Evolutionary conservation across 2,797 vertebrate species (phyloP).

Genomic region (Synanceia verrucosa): DNA sequence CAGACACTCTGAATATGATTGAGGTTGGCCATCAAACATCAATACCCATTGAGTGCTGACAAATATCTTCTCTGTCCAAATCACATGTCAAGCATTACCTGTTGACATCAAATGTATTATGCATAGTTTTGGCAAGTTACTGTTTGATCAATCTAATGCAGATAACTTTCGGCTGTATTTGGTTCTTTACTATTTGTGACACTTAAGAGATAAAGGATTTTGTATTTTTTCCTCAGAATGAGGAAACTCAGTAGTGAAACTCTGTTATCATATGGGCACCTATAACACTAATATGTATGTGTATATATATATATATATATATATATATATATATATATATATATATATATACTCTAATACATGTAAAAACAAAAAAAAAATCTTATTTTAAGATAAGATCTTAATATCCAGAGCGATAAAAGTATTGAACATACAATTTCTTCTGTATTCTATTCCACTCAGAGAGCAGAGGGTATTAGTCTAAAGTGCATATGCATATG

Average conservation of each 20-base stretch:
- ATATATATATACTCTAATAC: background rate
- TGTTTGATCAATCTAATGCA: background rate
- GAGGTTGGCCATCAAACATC: background rate
- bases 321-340: too few species aligned
- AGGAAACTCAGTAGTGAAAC: background rate
- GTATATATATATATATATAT: too few species aligned
- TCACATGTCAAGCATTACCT: background rate
- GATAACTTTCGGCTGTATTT: background rate
- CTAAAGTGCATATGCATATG: conserved; percentile 2
- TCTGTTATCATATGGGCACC: background rate
- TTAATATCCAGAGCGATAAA: background rate
- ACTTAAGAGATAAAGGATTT: background rate
- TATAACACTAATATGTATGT: too few species aligned
- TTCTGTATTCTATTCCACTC: conserved; percentile 1
- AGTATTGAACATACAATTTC: background rate
- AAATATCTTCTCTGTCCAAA: background rate
- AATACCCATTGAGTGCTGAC: background rate
- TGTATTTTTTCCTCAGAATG: background rate
- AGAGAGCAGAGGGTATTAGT: conserved; percentile 4
- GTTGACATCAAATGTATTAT: background rate
- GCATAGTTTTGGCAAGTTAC: background rate
- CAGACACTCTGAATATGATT: background rate
- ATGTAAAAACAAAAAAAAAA: background rate
- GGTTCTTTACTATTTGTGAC: background rate
- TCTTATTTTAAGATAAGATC: too few species aligned